Base-by-base conservation (phyloP, 2,113 vertebrate genomes). In the Jacana jacana region DNA sequence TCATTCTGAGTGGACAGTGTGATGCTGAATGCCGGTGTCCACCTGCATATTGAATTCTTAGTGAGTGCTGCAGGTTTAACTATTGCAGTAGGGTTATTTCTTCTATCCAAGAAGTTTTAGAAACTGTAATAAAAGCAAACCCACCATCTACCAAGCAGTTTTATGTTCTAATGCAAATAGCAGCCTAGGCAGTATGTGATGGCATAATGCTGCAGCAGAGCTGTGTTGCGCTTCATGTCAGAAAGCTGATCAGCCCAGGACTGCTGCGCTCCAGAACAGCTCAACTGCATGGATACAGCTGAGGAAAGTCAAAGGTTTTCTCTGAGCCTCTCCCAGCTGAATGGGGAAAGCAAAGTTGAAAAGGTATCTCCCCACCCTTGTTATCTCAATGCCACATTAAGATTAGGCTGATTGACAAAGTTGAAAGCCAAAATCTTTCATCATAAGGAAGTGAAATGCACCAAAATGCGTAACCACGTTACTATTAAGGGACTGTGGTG, bases 401-500 rank as follows among this genome's bases (percentile, higher is more conserved):
- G 81, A 64, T 77, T 4, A 46, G 64, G 23, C 24, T 13, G 60
- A 14, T 6, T 20, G 78, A 61, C 58, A 11, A 61, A 71, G 65
- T 17, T 42, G 18, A 20, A 81, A 51, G 4, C 1, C 55, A 4
- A 77, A 71, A 31, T 9, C 51, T 58, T 66, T 15, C 69, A 20
- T 49, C 0, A 1, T 7, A 28, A 42, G 35, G 9, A 25, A 78
- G 82, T 10, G 83, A 96, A 91, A 93, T 78, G 93, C 86, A 88
- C 88, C 92, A 83, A 77, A 91, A 90, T 71, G 88, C 88, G 75
- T 15, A 35, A 58, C 37, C 30, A 2, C 4, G 49, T 92, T 93
- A 5, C 92, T 95, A 76, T 83, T 92, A 68, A 86, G 71, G 93
- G 91, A 5, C 80, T 88, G 82, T 57, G 86, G n/a, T 94, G 95